These are phyloP conservation scores for Cynopterus brachyotis DNA, from an alignment of 2,113 vertebrate species.

Conservation along the genomic window DNA sequence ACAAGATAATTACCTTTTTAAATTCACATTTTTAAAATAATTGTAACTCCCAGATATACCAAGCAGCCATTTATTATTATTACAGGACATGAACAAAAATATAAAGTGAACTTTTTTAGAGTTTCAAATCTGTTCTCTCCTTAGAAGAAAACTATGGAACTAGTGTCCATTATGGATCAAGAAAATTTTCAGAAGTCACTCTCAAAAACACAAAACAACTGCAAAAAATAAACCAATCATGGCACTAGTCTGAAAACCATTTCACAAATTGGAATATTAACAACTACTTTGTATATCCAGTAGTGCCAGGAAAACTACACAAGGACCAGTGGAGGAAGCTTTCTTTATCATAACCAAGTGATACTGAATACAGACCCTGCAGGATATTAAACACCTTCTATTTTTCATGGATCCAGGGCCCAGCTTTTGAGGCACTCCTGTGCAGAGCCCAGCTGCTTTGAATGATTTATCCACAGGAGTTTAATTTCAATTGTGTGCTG, in stretches of 20 bases:
- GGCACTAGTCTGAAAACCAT: neutral
- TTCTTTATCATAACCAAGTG: constrained; percentile 29
- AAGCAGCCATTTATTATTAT: neutral
- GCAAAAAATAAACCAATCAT: neutral
- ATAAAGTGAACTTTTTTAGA: neutral
- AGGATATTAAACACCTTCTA: constrained; percentile 52
- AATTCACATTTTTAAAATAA: constrained; percentile 32
- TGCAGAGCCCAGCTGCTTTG: constrained; percentile 51
- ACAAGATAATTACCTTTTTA: constrained; percentile 27
- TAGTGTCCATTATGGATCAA: neutral
- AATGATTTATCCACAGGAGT: constrained; percentile 70
- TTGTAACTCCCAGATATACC: constrained; percentile 8
- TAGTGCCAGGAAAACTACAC: neutral
- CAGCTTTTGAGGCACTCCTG: constrained; percentile 32
- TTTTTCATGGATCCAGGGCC: neutral
- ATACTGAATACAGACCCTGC: constrained; percentile 50
- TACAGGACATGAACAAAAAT: constrained; percentile 1
- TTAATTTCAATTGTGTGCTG: constrained; percentile 71
- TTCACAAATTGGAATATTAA: constrained; percentile 16
- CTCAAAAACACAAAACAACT: neutral
- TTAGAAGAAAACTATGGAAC: neutral
- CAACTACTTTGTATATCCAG: neutral
- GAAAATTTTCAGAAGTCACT: neutral
- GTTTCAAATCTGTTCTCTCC: neutral
- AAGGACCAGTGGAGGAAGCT: neutral